Percentiles rank a stretch among this genome's conserved stretches.
Evolutionary conservation across 2,113 vertebrate genomes (phyloP).

Genomic region (Melanerpes formicivorus): DNA sequence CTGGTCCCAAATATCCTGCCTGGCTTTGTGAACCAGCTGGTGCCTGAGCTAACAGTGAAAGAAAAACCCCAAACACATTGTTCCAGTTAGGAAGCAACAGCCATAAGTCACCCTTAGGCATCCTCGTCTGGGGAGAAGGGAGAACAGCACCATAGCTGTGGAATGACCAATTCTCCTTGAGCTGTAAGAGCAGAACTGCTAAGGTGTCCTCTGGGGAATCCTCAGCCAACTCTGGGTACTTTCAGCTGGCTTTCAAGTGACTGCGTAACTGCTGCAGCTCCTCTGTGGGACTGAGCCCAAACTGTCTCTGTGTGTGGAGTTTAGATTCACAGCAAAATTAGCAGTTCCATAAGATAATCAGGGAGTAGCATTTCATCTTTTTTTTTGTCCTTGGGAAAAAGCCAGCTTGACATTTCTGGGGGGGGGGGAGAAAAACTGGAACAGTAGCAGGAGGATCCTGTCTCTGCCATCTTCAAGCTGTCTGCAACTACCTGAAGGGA

Average conservation of each 20-base stretch:
- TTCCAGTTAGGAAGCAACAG: background rate
- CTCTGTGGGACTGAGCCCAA: background rate
- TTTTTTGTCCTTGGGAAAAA: background rate
- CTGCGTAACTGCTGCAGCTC: background rate
- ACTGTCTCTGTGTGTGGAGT: background rate
- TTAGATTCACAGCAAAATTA: slow-evolving; percentile 1
- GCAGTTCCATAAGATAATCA: background rate
- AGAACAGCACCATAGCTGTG: background rate
- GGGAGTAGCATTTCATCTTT: background rate
- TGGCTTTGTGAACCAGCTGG: background rate
- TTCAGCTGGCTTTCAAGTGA: slow-evolving; percentile 24
- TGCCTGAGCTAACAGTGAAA: background rate
- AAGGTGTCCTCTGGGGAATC: slow-evolving; percentile 27
- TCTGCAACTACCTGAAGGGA: too few species aligned
- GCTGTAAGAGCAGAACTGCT: slow-evolving; percentile 42
- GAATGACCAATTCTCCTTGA: slow-evolving; percentile 50
- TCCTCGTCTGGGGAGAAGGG: background rate
- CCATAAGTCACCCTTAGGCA: slow-evolving; percentile 55
- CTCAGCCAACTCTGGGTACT: slow-evolving; percentile 30
- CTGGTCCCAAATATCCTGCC: background rate
- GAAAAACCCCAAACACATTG: background rate
- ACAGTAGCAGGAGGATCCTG: background rate
- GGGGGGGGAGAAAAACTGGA: background rate
- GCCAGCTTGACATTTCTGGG: background rate
- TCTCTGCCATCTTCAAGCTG: background rate